Evolutionary conservation across 2,888 invertebrate genomes (phyloP), one percentile per base, ranked within the genome.

Genomic region (Dasypolia templi): DNA sequence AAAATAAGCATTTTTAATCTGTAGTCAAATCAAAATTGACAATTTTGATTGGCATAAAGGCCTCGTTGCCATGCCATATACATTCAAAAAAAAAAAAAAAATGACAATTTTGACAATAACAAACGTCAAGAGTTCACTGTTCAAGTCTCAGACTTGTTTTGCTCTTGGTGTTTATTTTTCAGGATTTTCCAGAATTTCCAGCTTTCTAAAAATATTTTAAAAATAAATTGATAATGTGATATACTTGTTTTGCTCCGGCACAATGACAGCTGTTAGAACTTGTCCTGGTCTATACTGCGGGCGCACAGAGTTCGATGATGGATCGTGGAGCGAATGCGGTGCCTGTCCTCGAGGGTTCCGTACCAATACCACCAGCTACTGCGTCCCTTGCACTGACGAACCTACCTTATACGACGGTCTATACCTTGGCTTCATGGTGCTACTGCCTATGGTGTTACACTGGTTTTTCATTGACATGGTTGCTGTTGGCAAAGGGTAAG

Each of bases 381-480:
- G 99, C 91, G 94, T 96, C 29, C 97, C 97, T 3, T 99, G 99
- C 90, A 96, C 97, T 2, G 97, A 98, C 70, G 96, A 96, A 51
- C 98, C 99, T 0, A 96, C 97, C 22, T 97, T 98, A 56, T 99
- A 99, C 90, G 99, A 99, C 89, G 99, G 99, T 98, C 97, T 99
- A 61, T 99, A 99, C 92, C 97, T 99, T 35, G 98, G 99, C 2
- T 99, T 99, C 90, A 99, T 99, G 98, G 98, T 98, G 0, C 93
- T 99, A 26, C 92, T 99, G 59, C 98, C 99, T 0, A 94, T 99
- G 58, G 97, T 99, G 62, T 95, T 99, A 72, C 99, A 99, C 93
- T 98, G 98, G 97, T 98, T 98, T 91, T 99, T 98, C 89, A 99
- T 99, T 71, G 99, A 99, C 92, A 97, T 97, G 96, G 97, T 98